These are phyloP conservation scores for Hycleus cichorii DNA, from an alignment of 1,140 invertebrate genomes.

Conservation along the genomic window DNA sequence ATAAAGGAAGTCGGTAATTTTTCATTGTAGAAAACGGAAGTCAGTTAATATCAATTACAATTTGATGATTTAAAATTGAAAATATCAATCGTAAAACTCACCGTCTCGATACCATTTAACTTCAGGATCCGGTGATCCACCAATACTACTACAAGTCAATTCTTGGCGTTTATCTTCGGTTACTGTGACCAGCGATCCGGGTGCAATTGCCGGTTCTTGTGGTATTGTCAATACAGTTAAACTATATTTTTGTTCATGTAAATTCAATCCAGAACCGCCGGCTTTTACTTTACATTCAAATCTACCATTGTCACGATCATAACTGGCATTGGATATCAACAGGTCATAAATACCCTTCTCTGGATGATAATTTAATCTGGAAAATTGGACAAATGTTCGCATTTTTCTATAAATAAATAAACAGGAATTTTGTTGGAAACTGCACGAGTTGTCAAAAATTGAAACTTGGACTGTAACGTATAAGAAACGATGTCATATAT, in stretches of 20 bases:
- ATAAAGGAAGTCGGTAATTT: background rate
- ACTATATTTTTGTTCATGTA: conserved; percentile 74
- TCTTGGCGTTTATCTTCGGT: conserved; percentile 72
- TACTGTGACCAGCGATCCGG: conserved; percentile 59
- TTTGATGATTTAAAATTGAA: conserved; percentile 2
- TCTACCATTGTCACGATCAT: conserved; percentile 82
- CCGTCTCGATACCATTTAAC: conserved; percentile 69
- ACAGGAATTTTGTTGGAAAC: no score
- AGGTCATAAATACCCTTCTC: conserved; percentile 80
- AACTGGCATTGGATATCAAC: conserved; percentile 75
- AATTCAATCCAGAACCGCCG: conserved; percentile 69
- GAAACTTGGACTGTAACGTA: no score
- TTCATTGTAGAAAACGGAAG: no score
- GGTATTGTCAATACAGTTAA: conserved; percentile 81
- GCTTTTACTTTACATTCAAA: conserved; percentile 87
- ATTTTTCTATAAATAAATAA: no score
- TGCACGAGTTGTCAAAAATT: no score
- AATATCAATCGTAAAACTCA: conserved; percentile 26
- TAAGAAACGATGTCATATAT: no score
- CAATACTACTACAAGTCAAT: conserved; percentile 72
- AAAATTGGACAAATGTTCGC: conserved; percentile 24
- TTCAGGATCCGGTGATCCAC: conserved; percentile 81
- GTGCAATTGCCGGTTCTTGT: conserved; percentile 66
- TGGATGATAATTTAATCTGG: conserved; percentile 66
- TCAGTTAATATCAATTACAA: no score